A percentile compares a stretch with the other conserved stretches of the same genome.
These are phyloP conservation scores for Pangasius sanitwongsei DNA, from an alignment of 2,797 vertebrate species.

Conservation along the genomic window DNA sequence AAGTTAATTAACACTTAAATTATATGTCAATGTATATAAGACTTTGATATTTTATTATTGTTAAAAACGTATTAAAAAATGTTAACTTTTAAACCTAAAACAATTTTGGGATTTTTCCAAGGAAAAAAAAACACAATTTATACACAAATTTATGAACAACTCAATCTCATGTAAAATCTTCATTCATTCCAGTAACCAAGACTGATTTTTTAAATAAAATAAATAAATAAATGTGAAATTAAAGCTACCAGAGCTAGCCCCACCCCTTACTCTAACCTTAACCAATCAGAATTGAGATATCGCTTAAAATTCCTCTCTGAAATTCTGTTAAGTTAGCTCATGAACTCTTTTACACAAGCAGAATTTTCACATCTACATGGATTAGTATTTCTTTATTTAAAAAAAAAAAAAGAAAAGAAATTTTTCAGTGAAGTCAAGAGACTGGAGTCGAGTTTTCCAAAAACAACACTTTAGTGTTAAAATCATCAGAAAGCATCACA, in stretches of 20 bases:
- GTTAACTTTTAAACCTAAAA: too few relatives aligned
- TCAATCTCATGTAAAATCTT: not conserved
- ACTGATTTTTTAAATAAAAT: not conserved
- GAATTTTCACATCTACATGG: not conserved
- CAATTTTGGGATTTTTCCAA: not conserved
- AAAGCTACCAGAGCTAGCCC: not conserved
- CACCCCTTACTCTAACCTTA: not conserved
- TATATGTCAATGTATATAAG: not conserved
- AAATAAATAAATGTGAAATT: not conserved
- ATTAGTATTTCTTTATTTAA: not conserved
- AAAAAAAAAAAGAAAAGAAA: not conserved
- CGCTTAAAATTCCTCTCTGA: not conserved
- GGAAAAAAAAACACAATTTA: too few relatives aligned
- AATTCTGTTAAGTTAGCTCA: not conserved
- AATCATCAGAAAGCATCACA: constrained; percentile 27
- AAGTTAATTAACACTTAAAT: not conserved
- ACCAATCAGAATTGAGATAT: constrained; percentile 1
- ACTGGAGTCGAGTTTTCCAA: constrained; percentile 11
- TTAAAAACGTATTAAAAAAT: not conserved
- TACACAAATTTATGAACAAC: too few relatives aligned
- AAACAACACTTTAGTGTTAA: constrained; percentile 37
- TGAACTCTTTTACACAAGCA: not conserved
- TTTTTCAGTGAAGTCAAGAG: not conserved
- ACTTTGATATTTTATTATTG: not conserved
- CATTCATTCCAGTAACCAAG: not conserved